Conservation (phyloP, 2,797 vertebrate genomes). For the Amblyraja radiata region DNA sequence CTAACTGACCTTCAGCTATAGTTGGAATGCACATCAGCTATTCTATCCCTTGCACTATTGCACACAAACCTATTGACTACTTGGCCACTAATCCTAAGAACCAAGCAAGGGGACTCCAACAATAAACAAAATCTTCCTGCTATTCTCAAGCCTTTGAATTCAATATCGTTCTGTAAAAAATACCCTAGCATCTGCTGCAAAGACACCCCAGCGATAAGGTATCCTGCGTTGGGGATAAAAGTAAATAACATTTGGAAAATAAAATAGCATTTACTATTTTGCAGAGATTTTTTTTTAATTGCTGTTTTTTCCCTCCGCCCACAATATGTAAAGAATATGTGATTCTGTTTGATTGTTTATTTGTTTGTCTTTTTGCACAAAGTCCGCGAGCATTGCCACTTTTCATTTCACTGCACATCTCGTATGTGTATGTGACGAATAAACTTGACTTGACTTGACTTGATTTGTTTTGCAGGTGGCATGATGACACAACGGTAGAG, state of each 20-base stretch:
- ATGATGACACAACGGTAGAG: too few species aligned
- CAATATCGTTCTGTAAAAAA: not conserved
- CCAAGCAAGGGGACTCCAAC: constrained; percentile 12
- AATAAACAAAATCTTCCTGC: constrained; percentile 20
- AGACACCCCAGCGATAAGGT: not conserved
- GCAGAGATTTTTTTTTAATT: not conserved
- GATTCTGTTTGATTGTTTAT: too few species aligned
- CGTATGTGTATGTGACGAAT: too few species aligned
- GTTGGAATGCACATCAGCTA: constrained; percentile 37
- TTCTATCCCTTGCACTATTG: constrained; percentile 17
- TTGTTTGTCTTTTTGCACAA: too few species aligned
- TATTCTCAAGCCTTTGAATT: constrained; percentile 25
- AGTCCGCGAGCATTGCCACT: too few species aligned
- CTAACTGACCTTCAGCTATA: constrained; percentile 31
- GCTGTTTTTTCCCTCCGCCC: too few species aligned
- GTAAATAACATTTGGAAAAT: not conserved
- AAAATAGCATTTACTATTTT: not conserved
- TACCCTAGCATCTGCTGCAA: not conserved
- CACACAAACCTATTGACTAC: constrained; percentile 31
- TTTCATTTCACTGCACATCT: too few species aligned
- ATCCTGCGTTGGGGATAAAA: not conserved
- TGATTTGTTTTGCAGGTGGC: not conserved
- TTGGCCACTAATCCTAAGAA: constrained; percentile 27
- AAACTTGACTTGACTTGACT: too few species aligned
- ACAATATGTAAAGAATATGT: too few species aligned